Conservation (phyloP, 1,140 invertebrate genomes). For the Popillia japonica region DNA sequence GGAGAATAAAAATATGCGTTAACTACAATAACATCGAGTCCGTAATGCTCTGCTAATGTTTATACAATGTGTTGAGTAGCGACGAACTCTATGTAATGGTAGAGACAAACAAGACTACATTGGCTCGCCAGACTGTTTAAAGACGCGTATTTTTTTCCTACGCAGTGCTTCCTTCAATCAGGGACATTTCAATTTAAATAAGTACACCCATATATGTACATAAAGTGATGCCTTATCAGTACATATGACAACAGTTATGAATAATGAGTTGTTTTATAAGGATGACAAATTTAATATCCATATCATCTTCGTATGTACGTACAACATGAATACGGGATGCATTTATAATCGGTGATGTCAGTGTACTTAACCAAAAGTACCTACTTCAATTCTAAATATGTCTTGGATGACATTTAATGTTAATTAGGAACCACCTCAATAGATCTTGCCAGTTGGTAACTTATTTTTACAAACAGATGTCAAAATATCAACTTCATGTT, state of each 20-base stretch:
- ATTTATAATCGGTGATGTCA: no score
- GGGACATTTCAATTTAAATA: background rate
- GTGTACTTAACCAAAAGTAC: no score
- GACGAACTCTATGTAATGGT: background rate
- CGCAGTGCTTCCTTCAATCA: background rate
- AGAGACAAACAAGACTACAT: background rate
- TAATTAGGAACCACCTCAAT: no score
- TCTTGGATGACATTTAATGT: no score
- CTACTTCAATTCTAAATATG: no score
- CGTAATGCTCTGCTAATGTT: background rate
- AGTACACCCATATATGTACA: background rate
- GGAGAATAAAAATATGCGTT: background rate
- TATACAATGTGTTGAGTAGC: constrained; percentile 26
- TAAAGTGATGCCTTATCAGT: background rate
- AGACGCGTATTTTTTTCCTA: background rate
- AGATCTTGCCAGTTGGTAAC: no score
- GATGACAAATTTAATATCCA: no score
- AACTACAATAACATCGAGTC: background rate
- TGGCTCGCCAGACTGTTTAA: background rate
- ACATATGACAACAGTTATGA: background rate
- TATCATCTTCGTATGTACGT: no score
- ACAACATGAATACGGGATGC: no score
- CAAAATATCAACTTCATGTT: no score
- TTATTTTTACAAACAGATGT: no score
- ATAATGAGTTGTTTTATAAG: no score